Conservation (phyloP, 1,140 invertebrate species). For the Helicoverpa armigera region DNA sequence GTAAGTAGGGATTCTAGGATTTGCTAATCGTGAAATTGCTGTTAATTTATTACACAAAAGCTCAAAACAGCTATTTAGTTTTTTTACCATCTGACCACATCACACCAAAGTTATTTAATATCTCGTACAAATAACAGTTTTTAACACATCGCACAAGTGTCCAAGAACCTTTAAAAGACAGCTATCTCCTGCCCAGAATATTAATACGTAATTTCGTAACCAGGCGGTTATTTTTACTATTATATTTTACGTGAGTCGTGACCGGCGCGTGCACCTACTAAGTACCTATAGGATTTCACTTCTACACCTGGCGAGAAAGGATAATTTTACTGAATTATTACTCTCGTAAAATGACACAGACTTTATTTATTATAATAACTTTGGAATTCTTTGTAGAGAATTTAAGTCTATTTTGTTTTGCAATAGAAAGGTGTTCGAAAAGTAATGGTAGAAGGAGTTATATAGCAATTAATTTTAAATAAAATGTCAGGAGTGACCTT, state of each 20-base stretch:
- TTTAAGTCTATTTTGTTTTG: neutral
- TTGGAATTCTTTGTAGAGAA: neutral
- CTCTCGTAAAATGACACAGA: neutral
- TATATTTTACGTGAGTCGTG: constrained; percentile 59
- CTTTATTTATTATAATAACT: constrained; percentile 18
- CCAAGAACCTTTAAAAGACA: constrained; percentile 32
- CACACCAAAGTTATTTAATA: neutral
- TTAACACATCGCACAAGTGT: constrained; percentile 11
- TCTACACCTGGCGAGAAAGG: constrained; percentile 33
- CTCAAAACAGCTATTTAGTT: too few relatives aligned
- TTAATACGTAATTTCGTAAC: constrained; percentile 52
- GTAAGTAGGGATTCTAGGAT: too few relatives aligned
- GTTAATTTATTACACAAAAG: too few relatives aligned
- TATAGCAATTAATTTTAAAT: constrained; percentile 6
- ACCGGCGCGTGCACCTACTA: constrained; percentile 9
- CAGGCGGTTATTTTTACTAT: constrained; percentile 46
- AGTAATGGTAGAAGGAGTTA: neutral
- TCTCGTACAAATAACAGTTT: constrained; percentile 1
- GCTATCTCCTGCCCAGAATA: constrained; percentile 46
- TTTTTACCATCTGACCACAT: neutral
- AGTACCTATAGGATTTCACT: constrained; percentile 21
- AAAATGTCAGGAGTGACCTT: constrained; percentile 8
- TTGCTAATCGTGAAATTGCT: too few relatives aligned
- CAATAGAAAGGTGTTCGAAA: neutral
- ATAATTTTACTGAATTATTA: constrained; percentile 11